Percentiles rank a stretch among this genome's conserved stretches.
Conservation (phyloP, 2,797 vertebrate genomes). For the Agapornis canus region DNA sequence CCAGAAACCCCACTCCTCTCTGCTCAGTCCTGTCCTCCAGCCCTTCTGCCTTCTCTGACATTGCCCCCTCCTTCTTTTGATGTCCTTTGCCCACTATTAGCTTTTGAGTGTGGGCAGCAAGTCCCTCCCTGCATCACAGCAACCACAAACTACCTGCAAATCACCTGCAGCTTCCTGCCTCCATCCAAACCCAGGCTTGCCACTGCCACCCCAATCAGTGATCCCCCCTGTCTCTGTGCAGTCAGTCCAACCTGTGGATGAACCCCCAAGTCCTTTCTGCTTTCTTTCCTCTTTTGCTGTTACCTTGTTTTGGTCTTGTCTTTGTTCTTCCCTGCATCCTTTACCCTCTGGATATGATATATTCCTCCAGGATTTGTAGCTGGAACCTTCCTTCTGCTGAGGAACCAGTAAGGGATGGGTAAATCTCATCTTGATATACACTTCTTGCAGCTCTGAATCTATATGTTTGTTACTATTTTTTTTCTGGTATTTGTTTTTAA, state of each 20-base stretch:
- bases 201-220: not conserved
- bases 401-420: not conserved
- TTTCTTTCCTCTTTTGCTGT: not conserved
- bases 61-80: not conserved
- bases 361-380: not conserved
- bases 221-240: not conserved
- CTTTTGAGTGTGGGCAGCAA: not conserved
- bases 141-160: not conserved
- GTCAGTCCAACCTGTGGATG: not conserved
- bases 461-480: not conserved
- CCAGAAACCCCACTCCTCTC: not conserved
- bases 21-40: not conserved
- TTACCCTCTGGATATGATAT: not conserved
- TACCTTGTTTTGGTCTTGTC: not conserved
- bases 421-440: not conserved
- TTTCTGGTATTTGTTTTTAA: not conserved
- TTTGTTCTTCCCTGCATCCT: not conserved
- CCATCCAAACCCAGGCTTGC: not conserved
- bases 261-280: not conserved
- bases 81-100: not conserved
- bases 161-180: not conserved
- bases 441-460: not conserved
- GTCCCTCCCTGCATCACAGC: accelerated
- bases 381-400: not conserved
- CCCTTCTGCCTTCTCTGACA: not conserved